These are phyloP conservation scores for Bombus pyrosoma DNA, from an alignment of 1,140 invertebrate species.

Conservation along the genomic window DNA sequence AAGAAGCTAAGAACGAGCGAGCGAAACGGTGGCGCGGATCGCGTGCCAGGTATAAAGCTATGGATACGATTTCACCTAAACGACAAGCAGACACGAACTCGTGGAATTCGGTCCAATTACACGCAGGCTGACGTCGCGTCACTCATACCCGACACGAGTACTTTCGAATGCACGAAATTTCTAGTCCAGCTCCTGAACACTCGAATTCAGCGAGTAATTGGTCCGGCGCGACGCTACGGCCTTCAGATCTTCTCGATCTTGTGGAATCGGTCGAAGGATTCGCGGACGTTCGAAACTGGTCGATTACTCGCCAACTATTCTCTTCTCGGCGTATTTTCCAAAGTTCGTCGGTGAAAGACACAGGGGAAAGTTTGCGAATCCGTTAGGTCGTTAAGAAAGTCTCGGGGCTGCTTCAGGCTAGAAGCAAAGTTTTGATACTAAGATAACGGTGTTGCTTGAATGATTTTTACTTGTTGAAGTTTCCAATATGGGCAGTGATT, in stretches of 20 bases:
- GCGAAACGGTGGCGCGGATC: constrained; percentile 17
- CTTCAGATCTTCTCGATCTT: background rate
- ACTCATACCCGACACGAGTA: constrained; percentile 20
- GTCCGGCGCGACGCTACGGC: background rate
- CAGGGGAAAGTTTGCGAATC: constrained; percentile 18
- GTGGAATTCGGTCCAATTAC: constrained; percentile 65
- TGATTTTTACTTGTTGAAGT: background rate
- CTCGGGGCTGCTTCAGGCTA: no score
- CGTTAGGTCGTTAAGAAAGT: background rate
- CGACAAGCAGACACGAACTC: constrained; percentile 44
- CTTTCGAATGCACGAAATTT: constrained; percentile 39
- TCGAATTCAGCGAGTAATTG: constrained; percentile 46
- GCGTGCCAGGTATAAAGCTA: constrained; percentile 55
- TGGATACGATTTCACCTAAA: constrained; percentile 31
- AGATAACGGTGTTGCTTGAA: constrained; percentile 1
- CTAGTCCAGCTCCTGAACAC: constrained; percentile 1
- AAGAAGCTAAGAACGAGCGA: constrained; percentile 26
- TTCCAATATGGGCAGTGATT: background rate
- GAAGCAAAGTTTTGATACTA: constrained; percentile 10
- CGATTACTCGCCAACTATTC: background rate
- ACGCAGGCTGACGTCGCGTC: constrained; percentile 49
- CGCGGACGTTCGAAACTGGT: background rate
- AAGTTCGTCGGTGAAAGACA: background rate
- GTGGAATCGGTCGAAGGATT: no score
- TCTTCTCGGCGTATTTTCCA: background rate